phyloP scores from a whole-genome alignment of 2,113 vertebrate species.

The Lonchura striata region DNA sequence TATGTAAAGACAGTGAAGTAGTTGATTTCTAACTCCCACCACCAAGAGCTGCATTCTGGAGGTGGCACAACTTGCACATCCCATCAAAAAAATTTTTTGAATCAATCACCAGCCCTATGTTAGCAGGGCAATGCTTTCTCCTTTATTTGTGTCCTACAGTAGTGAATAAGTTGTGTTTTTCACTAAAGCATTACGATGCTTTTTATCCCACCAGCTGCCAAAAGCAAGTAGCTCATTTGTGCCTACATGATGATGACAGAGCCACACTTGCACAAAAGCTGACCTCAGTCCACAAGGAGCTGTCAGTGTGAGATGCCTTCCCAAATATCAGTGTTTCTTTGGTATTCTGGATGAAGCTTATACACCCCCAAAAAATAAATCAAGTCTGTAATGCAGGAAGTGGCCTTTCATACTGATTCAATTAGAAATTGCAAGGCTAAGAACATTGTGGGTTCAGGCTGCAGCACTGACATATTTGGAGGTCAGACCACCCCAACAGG shows the following conservation, averaged over 20 bases:
- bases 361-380: background rate
- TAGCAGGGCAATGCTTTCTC: background rate
- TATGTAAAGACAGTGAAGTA: background rate
- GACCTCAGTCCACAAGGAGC: background rate
- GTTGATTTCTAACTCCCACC: background rate
- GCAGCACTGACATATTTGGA: background rate
- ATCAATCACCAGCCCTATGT: background rate
- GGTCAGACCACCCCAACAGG: background rate
- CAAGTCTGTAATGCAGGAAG: background rate
- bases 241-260: background rate
- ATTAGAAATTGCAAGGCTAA: background rate
- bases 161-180: background rate
- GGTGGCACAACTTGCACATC: background rate
- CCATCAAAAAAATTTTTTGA: background rate
- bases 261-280: background rate
- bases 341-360: background rate
- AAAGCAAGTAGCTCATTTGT: background rate
- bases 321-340: background rate
- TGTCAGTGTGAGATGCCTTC: background rate
- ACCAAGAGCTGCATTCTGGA: background rate
- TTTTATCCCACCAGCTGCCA: background rate
- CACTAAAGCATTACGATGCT: background rate
- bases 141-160: background rate
- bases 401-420: background rate
- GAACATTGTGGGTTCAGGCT: background rate